phyloP scores from a whole-genome alignment of 2,113 vertebrate species.

The Crocuta crocuta region DNA sequence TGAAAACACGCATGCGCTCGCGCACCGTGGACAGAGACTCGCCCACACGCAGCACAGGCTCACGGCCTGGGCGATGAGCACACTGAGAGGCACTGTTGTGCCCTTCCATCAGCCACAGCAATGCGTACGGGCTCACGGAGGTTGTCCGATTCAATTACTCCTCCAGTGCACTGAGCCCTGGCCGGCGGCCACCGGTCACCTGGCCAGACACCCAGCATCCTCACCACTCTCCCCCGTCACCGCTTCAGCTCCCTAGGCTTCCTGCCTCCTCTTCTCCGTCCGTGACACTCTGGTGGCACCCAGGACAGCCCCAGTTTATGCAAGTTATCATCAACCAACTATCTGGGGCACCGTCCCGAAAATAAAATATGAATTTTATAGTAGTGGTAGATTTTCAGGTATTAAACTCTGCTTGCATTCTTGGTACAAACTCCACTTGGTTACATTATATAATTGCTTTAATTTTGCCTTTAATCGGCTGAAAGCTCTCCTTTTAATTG shows the following conservation, averaged over 20 bases:
- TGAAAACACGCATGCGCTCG: background rate
- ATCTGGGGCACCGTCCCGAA: background rate
- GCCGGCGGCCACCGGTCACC: background rate
- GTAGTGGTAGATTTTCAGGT: background rate
- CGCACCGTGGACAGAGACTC: background rate
- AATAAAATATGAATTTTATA: background rate
- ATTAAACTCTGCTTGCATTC: background rate
- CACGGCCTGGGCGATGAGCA: background rate
- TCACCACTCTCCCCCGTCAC: background rate
- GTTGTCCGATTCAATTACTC: background rate
- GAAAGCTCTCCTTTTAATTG: background rate
- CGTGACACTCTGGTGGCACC: background rate
- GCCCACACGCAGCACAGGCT: background rate
- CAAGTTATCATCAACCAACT: background rate
- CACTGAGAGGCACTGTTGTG: background rate
- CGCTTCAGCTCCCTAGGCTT: background rate
- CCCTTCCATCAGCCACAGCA: background rate
- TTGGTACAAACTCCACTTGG: background rate
- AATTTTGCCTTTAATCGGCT: background rate
- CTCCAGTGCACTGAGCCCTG: fast-evolving
- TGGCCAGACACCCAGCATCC: too few relatives aligned
- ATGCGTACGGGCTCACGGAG: too few relatives aligned
- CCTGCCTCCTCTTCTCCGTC: background rate
- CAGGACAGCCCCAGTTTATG: background rate
- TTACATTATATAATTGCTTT: background rate